Evolutionary conservation across 92 coral and sea anemone species (phyloP), one percentile per base, ranked within the genome.

Genomic region (Anthopleura xanthogrammica): DNA sequence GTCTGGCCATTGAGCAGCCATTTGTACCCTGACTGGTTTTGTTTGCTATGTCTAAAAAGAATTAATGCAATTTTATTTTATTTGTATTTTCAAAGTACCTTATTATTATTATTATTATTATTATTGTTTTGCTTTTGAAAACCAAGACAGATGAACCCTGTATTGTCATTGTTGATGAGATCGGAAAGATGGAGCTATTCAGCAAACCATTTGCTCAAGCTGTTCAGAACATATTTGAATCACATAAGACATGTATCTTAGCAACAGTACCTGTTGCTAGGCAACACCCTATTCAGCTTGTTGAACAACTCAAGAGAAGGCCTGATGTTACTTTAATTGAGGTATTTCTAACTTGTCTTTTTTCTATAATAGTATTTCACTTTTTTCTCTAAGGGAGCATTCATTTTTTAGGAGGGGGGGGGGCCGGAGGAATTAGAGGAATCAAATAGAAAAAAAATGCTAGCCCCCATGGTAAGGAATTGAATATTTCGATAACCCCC

Each of bases 101-200:
- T 29, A 29, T 29, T 1, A 29, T 29, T 29, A 29, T 60, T 60
- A 10, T 29, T 29, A 29, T 29, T 1, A 29, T 29, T 29, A 29
- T 60, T 60, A 10, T 62, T 5, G 5, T 23, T 7, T 20, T 68
- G 42, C 6, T 68, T 29, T 36, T 23, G 29, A 64, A 29, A 68
- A 29, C 14, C 19, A 22, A 68, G 74, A 36, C 74, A 24, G 74
- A 68, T 68, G 17, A 68, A 36, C 42, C 74, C 74, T 68, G 74
- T 16, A 68, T 90, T 71, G 82, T 90, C 66, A 85, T 90, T 12
- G 94, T 95, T 16, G 98, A 95, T 84, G 98, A 95, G 83, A 81
- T 95, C 52, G 98, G 98, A 23, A 95, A 95, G 86, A 95, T 95
- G 98, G 98, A 95, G 78, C 84, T 95, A 72, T 95, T 95, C 73